Evolutionary conservation across 2,113 vertebrate genomes (phyloP), one percentile per base, ranked within the genome.

Genomic region (Oncorhynchus clarkii): DNA sequence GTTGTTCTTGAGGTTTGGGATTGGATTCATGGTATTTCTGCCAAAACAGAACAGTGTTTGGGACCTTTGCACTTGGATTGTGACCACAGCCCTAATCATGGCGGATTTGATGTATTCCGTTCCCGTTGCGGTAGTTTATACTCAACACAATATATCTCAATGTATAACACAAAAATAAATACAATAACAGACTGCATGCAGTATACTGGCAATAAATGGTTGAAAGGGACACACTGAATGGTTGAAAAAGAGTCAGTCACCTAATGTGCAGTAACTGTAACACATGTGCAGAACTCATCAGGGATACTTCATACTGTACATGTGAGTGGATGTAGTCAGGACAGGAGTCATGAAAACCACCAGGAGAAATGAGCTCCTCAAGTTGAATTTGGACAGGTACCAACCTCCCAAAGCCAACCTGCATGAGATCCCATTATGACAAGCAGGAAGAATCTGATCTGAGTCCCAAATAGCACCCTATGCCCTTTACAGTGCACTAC

Each of bases 311-410:
- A 45, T 57, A 57, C 54, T 9, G 12, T 57, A 57, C 54, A 57
- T 57, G 54, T 57, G 54, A 18, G 54, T 20, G 20, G 13, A 57
- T 57, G 54, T 57, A 20, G 54, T 57, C 39, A 45, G 39, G 9
- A 45, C 39, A 45, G 9, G 39, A 45, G 39, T 45, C 39, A 45
- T 12, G 39, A 45, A 45, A 89, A 88, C 81, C 74, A 89, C 89
- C 88, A 66, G 76, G 92, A 92, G 92, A 90, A 86, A 80, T 81
- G 78, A 86, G 87, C 91, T 91, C 88, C 81, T 87, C 84, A 92
- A 92, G 90, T 94, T 92, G 93, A 85, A 93, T 87, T 92, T 93
- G 92, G 92, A 88, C 71, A 78, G 77, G 86, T 90, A 91, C 93
- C 93, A 93, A 92, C 91, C 89, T 67, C 14, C 26, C 13, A 6